Base-by-base conservation (phyloP, 2,113 vertebrate genomes). In the Hippolais icterina region DNA sequence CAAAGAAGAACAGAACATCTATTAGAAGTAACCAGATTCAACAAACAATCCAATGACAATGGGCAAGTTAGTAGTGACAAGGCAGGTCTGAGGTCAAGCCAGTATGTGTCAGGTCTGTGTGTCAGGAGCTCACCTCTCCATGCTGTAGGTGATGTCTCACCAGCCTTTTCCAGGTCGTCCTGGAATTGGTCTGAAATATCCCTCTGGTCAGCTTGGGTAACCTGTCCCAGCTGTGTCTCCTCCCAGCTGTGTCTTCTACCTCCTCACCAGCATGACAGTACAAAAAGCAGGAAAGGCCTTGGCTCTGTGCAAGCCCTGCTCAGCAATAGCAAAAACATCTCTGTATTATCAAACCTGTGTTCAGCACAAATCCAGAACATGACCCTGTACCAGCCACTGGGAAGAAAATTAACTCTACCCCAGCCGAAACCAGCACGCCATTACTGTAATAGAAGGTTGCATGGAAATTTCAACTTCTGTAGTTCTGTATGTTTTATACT, bases 351-450 rank as follows among this genome's bases (percentile, higher is more conserved):
- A 22, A 8, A 9, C 7, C 11, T 37, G 14, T 44, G 46, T 44
- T 52, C 31, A 44, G 37, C 46, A 37, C 72, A 68, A 8, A 86
- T 44, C 33, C 37, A 37, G 3, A 68, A 10, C 33, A 33, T 18
- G 35, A 46, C 4, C 18, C 17, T 2, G 2, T 33, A 60, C 18
- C 33, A 52, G 37, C 27, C 46, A 7, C 61, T 59, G 53, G 31
- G 46, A 68, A 52, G 63, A 44, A 60, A 68, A 68, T 52, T 44
- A 57, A 20, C 16, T 31, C 25, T 31, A 37, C 9, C 9, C 22
- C 63, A 44, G 22, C 37, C 0, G 0, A 68, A 59, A 59, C 9
- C 5, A 76, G 52, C 52, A 14, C 6, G 19, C 24, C 1, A 1
- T 61, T 56, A 23, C 41, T 65, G 11, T 46, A 59, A 46, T 5